phyloP scores from a whole-genome alignment of 2,113 vertebrate genomes.

The Vulpes lagopus region DNA sequence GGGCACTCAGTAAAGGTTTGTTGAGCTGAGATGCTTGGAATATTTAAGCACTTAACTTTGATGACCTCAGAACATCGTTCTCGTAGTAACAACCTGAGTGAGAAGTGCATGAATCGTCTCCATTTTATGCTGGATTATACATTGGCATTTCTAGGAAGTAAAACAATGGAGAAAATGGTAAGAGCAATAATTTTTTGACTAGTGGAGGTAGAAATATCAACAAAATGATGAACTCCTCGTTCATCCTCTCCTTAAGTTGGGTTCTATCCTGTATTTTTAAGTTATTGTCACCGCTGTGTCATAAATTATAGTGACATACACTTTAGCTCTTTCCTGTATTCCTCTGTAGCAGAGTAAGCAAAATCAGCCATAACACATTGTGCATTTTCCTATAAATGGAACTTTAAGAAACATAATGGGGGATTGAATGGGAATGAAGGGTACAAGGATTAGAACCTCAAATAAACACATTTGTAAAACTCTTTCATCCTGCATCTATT shows the following conservation, averaged over 20 bases:
- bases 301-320: background rate
- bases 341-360: background rate
- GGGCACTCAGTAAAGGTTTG: background rate
- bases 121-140: background rate
- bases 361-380: background rate
- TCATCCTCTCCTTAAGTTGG: background rate
- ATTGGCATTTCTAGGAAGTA: background rate
- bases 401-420: background rate
- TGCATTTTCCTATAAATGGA: background rate
- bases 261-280: background rate
- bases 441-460: background rate
- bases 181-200: background rate
- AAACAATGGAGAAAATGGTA: background rate
- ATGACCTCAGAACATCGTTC: background rate
- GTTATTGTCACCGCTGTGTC: background rate
- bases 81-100: background rate
- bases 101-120: background rate
- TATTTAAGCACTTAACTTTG: background rate
- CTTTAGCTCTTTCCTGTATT: background rate
- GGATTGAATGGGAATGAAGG: background rate
- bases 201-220: background rate
- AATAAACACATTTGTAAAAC: background rate
- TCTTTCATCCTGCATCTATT: background rate
- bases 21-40: background rate
- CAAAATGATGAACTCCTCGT: background rate